Evolutionary conservation across 2,888 invertebrate genomes (phyloP), one percentile per base, ranked within the genome.

Genomic region (Heliconius ethilla): DNA sequence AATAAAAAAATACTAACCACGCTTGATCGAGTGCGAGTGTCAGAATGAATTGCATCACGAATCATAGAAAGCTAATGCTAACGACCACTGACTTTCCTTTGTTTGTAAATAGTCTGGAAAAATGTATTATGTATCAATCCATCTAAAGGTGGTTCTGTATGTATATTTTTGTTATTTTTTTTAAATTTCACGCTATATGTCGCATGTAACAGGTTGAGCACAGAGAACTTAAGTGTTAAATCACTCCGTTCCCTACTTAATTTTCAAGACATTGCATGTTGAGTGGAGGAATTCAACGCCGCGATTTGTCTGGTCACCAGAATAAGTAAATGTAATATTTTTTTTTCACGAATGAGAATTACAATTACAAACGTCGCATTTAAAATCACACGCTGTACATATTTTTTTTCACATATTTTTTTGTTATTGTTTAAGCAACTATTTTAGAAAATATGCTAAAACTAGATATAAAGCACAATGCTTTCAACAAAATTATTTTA

Each of bases 61-160:
- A 77, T 80, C 77, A 81, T 82, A 81, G 82, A 82, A 82, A 82
- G 81, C 80, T 74, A 70, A 77, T 78, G 76, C 78, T 80, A 82
- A 79, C 73, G 78, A 74, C 72, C 78, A 78, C 65, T 66, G 40
- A 75, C 80, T 76, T 79, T 78, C 77, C 70, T 69, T 69, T 79
- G 66, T 59, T 73, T 59, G 66, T 59, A 40, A 69, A 77, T 73
- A 72, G 29, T 27, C 11, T 22, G 37, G 25, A 65, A 77, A n/a
- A 63, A 59, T 33, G 22, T 63, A 18, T 63, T 62, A 40, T 45
- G 0, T 74, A 15, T 45, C 1, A 9, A 40, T 63, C 6, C 11
- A 22, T 70, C 13, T n/a, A 9, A 55, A n/a, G 4, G 1, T 62
- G 51, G 65, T 65, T 70, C 37, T 29, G 33, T 55, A 37, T 25